Conservation (phyloP, 2,113 vertebrate genomes). For the Ammodytes dubius region DNA sequence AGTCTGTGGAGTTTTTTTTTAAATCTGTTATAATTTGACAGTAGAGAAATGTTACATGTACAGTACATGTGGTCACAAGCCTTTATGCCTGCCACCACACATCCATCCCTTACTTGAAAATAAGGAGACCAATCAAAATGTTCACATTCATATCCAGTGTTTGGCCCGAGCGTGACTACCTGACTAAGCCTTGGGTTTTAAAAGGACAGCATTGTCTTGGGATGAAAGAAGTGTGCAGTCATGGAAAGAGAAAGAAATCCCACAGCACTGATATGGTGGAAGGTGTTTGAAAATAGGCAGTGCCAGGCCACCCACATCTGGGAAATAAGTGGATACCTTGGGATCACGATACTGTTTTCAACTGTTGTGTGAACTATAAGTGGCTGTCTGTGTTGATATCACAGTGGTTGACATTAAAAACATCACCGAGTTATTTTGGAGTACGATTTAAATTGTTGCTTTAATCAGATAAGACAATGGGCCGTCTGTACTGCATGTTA, state of each 20-base stretch:
- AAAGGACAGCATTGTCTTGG: conserved; percentile 42
- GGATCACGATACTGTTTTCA: conserved; percentile 18
- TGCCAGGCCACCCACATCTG: conserved; percentile 19
- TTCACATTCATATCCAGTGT: conserved; percentile 19
- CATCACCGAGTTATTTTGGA: neutral
- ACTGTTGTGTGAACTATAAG: conserved; percentile 27
- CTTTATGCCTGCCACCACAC: neutral
- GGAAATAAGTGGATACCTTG: conserved; percentile 36
- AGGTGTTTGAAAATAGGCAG: conserved; percentile 24
- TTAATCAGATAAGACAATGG: conserved; percentile 37
- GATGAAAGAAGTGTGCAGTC: conserved; percentile 57
- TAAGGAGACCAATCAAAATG: neutral
- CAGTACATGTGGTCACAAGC: neutral
- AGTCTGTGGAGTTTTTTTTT: neutral
- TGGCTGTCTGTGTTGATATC: neutral
- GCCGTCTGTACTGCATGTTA: conserved; percentile 25
- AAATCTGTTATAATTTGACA: neutral
- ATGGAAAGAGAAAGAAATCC: conserved; percentile 59
- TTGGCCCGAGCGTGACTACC: conserved; percentile 25
- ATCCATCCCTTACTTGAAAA: neutral
- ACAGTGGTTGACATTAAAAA: conserved; percentile 1
- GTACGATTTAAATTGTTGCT: conserved; percentile 18
- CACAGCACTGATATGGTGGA: conserved; percentile 14
- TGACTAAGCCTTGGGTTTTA: conserved; percentile 54
- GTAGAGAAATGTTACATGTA: neutral